Percentiles rank a stretch among this genome's conserved stretches.
Evolutionary conservation across 2,113 vertebrate species (phyloP).

Genomic region (Ictalurus punctatus): DNA sequence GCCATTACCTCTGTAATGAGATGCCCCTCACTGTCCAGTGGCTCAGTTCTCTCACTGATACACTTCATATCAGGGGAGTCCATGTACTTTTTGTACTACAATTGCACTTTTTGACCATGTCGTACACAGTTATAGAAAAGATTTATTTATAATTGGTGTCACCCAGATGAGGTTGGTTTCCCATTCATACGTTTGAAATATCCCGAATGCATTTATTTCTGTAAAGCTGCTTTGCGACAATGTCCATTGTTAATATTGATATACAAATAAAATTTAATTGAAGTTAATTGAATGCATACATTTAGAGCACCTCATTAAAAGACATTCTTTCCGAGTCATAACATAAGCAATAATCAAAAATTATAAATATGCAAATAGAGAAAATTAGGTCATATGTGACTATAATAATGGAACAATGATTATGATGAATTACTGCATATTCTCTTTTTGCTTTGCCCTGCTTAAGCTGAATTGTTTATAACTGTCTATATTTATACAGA

Average conservation of each 20-base stretch:
- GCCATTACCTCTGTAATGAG: conserved; percentile 14
- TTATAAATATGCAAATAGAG: background rate
- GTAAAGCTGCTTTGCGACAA: no score
- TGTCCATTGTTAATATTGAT: no score
- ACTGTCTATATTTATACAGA: background rate
- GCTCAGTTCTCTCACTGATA: background rate
- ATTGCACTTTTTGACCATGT: no score
- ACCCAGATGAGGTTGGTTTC: no score
- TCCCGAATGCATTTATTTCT: no score
- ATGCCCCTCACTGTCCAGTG: conserved; percentile 4
- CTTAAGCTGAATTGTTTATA: background rate
- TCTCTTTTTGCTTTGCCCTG: background rate
- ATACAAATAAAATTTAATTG: no score
- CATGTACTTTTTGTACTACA: background rate
- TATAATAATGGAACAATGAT: background rate
- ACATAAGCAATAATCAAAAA: background rate
- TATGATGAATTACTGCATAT: background rate
- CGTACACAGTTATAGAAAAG: no score
- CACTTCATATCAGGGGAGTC: background rate
- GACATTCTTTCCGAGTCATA: background rate
- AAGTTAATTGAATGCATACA: no score
- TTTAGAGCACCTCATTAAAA: background rate
- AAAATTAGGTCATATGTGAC: background rate
- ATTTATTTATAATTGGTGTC: no score
- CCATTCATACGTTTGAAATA: no score